phyloP scores from a whole-genome alignment of 2,797 vertebrate species.

The Centroberyx gerrardi region DNA sequence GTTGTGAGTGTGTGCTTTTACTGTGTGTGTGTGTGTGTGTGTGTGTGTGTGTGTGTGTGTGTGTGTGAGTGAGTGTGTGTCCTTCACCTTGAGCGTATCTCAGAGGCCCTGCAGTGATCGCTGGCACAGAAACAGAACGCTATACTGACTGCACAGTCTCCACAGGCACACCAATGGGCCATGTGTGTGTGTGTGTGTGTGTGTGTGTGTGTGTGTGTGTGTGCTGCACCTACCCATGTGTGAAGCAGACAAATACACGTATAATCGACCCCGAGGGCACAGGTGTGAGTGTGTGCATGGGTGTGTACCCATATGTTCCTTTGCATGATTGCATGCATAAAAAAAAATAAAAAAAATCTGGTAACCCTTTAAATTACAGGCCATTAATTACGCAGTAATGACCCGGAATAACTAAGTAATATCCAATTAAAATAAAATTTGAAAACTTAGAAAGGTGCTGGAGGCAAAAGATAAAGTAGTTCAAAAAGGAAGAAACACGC shows the following conservation, averaged over 20 bases:
- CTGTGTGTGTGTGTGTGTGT: background rate
- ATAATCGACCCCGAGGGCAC: constrained; percentile 20
- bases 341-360: background rate
- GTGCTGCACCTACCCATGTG: background rate
- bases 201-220: background rate
- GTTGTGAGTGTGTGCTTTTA: constrained; percentile 9
- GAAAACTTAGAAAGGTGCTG: no score
- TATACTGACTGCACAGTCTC: constrained; percentile 23
- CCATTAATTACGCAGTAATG: no score
- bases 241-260: constrained; percentile 7
- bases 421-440: no score
- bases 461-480: no score
- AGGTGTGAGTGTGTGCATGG: constrained; percentile 21
- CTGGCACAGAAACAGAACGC: constrained; percentile 14
- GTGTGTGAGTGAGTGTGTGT: constrained; percentile 18
- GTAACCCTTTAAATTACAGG: no score
- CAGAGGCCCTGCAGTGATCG: constrained; percentile 30
- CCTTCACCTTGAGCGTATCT: constrained; percentile 50
- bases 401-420: no score
- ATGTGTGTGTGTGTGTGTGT: constrained; percentile 4
- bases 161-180: background rate
- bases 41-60: background rate
- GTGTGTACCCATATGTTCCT: constrained; percentile 26
- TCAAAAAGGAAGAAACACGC: no score
- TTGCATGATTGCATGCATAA: background rate